A percentile compares a stretch with the other conserved stretches of the same genome.
Evolutionary conservation across 92 coral and sea anemone species (phyloP).

Genomic region (Porites evermanni): DNA sequence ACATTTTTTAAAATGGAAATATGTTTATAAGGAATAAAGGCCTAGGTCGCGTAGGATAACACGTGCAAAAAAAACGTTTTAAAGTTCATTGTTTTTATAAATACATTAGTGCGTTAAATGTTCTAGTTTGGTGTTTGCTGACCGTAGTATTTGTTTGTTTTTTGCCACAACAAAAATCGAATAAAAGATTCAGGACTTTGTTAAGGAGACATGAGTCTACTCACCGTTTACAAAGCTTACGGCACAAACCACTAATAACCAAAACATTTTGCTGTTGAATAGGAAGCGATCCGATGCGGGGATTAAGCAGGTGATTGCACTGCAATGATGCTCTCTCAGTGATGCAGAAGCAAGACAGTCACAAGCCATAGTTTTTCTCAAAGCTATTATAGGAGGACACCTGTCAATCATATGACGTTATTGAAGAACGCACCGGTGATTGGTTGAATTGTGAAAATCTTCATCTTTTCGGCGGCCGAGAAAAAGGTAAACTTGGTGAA

Average conservation of each 20-base stretch:
- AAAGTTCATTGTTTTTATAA: too few species aligned
- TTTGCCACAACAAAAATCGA: not conserved
- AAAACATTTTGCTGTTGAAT: not conserved
- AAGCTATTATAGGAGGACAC: not conserved
- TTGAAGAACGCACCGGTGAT: not conserved
- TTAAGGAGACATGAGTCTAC: not conserved
- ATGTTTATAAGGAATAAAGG: too few species aligned
- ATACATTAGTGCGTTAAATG: too few species aligned
- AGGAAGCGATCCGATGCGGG: not conserved
- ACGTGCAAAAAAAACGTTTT: too few species aligned
- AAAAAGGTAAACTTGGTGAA: not conserved
- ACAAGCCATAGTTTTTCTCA: not conserved
- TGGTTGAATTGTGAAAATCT: not conserved
- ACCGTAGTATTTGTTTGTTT: not conserved
- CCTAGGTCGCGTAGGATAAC: too few species aligned
- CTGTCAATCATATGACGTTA: not conserved
- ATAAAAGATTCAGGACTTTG: not conserved
- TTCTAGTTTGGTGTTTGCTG: too few species aligned
- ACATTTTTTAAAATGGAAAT: too few species aligned
- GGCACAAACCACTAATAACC: not conserved
- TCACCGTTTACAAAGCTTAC: conserved; percentile 20
- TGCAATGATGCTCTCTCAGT: not conserved
- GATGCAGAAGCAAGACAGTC: not conserved
- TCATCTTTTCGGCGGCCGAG: not conserved
- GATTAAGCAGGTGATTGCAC: not conserved